These are phyloP conservation scores for Cephus cinctus DNA, from an alignment of 1,140 invertebrate genomes.

Conservation along the genomic window DNA sequence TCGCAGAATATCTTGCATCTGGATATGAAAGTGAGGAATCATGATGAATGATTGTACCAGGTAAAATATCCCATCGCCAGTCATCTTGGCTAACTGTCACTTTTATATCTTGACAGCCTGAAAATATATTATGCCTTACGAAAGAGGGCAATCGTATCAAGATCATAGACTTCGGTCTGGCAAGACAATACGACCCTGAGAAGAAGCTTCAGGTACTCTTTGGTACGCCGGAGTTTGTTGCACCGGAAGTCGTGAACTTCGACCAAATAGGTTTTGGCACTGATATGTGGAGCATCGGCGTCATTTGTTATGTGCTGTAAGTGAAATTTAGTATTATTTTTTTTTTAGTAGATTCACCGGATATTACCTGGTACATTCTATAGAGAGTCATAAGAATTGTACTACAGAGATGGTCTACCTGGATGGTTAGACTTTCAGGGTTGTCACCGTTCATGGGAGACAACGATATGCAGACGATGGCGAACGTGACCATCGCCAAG, in stretches of 20 bases:
- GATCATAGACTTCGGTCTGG: constrained; percentile 96
- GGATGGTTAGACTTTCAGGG: no score
- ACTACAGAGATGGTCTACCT: no score
- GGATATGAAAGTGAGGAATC: constrained; percentile 91
- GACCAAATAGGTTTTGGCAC: constrained; percentile 92
- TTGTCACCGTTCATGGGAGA: constrained; percentile 98
- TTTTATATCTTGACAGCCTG: constrained; percentile 70
- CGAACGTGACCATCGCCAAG: constrained; percentile 92
- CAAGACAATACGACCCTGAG: constrained; percentile 85
- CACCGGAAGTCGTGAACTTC: constrained; percentile 98
- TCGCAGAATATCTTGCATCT: constrained; percentile 91
- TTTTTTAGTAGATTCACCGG: no score
- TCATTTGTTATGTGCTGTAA: constrained; percentile 98
- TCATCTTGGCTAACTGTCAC: no score
- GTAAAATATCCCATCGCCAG: no score
- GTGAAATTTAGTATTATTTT: no score
- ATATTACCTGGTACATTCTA: no score
- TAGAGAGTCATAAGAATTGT: no score
- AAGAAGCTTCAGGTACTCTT: constrained; percentile 92
- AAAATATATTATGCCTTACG: constrained; percentile 95
- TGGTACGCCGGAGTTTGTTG: constrained; percentile 98
- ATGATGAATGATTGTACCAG: no score
- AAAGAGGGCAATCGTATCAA: constrained; percentile 95
- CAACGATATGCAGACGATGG: constrained; percentile 95
- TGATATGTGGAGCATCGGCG: constrained; percentile 98